Percentiles rank a stretch among this genome's conserved stretches.
These are phyloP conservation scores for Drosophila sucinea DNA, from an alignment of 1,140 invertebrate species.

Conservation along the genomic window DNA sequence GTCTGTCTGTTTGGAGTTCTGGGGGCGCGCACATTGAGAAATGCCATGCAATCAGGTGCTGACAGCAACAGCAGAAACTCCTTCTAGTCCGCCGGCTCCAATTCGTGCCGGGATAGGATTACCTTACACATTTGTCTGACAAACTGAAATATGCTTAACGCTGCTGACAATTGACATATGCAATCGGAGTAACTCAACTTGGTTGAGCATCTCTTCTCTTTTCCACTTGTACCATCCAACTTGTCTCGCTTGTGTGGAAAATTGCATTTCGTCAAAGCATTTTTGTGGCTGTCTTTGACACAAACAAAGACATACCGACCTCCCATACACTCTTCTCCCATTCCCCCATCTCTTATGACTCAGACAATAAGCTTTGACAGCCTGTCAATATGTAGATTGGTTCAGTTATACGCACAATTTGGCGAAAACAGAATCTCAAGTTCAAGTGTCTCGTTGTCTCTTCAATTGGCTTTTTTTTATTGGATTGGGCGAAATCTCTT, in stretches of 20 bases:
- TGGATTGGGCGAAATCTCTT: constrained; percentile 26
- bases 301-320: constrained; percentile 52
- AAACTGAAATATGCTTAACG: constrained; percentile 53
- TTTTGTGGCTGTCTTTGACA: constrained; percentile 67
- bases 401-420: constrained; percentile 73
- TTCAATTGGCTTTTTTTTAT: constrained; percentile 58
- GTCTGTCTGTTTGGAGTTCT: not conserved
- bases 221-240: not conserved
- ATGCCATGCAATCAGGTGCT: constrained; percentile 63
- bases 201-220: constrained; percentile 18
- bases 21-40: constrained; percentile 26
- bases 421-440: constrained; percentile 59
- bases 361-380: constrained; percentile 63
- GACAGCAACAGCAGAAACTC: constrained; percentile 47
- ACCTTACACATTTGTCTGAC: constrained; percentile 64
- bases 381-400: constrained; percentile 78
- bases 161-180: constrained; percentile 71
- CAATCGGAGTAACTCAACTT: constrained; percentile 54
- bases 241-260: constrained; percentile 43
- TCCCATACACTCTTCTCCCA: not conserved
- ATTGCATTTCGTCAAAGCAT: constrained; percentile 80
- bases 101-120: constrained; percentile 27
- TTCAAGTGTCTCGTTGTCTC: constrained; percentile 60
- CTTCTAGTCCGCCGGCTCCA: constrained; percentile 16
- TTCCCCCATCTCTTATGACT: constrained; percentile 30